These are phyloP conservation scores for Mycetomoellerius zeteki DNA, from an alignment of 1,140 invertebrate genomes.

Conservation along the genomic window DNA sequence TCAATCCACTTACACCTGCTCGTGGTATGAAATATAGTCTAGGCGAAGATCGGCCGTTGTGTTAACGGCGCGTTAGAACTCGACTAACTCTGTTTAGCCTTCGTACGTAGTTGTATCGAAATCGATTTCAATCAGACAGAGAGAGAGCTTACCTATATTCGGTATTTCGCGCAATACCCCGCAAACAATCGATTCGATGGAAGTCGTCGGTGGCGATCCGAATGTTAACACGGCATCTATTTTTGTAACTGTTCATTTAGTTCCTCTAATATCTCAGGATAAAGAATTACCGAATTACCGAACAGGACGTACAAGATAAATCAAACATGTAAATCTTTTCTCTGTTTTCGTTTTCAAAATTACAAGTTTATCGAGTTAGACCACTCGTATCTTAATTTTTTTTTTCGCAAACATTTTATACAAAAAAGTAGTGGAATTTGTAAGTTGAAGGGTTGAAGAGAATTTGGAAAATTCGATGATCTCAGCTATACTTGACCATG, in stretches of 20 bases:
- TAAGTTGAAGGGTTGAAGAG: slow-evolving; percentile 7
- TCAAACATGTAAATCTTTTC: too few species aligned
- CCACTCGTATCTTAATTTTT: slow-evolving; percentile 1
- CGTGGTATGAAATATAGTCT: slow-evolving; percentile 78
- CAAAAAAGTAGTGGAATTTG: slow-evolving; percentile 51
- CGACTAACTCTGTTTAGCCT: slow-evolving; percentile 64
- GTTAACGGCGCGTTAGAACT: slow-evolving; percentile 48
- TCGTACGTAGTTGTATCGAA: slow-evolving; percentile 37
- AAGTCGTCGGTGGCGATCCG: slow-evolving; percentile 18
- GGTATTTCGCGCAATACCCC: neutral
- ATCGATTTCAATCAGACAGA: slow-evolving; percentile 22
- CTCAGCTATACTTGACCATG: slow-evolving; percentile 28
- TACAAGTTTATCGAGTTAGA: neutral
- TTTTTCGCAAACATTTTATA: neutral
- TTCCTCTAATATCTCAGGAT: neutral
- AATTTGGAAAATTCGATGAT: slow-evolving; percentile 32
- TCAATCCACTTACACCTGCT: slow-evolving; percentile 79
- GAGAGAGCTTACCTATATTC: slow-evolving; percentile 35
- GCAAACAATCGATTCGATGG: slow-evolving; percentile 24
- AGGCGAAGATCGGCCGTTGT: slow-evolving; percentile 66
- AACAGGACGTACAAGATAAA: neutral
- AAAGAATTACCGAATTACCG: neutral
- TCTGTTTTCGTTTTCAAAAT: slow-evolving; percentile 3
- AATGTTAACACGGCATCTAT: slow-evolving; percentile 10
- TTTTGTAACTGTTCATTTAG: slow-evolving; percentile 7